Conservation (phyloP, 2,113 vertebrate genomes). For the Ochotona princeps region DNA sequence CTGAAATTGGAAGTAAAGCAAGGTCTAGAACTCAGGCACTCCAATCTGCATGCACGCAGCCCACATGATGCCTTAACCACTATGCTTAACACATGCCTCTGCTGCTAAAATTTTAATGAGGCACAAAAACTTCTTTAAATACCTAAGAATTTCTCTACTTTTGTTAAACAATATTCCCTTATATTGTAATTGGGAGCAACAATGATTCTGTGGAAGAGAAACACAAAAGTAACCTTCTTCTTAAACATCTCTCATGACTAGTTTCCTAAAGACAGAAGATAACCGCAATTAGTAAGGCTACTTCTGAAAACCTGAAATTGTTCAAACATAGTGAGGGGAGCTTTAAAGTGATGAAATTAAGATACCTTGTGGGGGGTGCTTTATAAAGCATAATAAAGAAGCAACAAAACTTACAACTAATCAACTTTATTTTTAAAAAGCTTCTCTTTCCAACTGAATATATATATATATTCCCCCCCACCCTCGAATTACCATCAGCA, state of each 20-base stretch:
- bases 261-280: constrained; percentile 17
- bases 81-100: neutral
- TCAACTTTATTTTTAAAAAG: neutral
- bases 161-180: constrained; percentile 32
- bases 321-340: neutral
- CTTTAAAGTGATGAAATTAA: constrained; percentile 47
- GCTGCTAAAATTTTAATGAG: constrained; percentile 45
- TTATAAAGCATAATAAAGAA: constrained; percentile 30
- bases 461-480: neutral
- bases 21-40: too few species aligned
- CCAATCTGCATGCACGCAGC: too few species aligned
- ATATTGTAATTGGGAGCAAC: neutral
- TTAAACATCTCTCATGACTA: neutral
- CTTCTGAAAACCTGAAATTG: constrained; percentile 37
- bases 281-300: constrained; percentile 19
- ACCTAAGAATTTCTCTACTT: constrained; percentile 28
- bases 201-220: neutral
- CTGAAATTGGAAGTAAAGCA: too few species aligned
- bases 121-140: neutral
- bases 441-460: constrained; percentile 4
- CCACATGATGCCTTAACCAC: too few species aligned
- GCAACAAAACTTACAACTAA: constrained; percentile 38
- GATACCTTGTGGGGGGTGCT: neutral
- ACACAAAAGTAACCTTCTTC: neutral
- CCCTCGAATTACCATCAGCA: neutral